These are phyloP conservation scores for Itoplectis maculator DNA, from an alignment of 2,888 invertebrate species.

Conservation along the genomic window DNA sequence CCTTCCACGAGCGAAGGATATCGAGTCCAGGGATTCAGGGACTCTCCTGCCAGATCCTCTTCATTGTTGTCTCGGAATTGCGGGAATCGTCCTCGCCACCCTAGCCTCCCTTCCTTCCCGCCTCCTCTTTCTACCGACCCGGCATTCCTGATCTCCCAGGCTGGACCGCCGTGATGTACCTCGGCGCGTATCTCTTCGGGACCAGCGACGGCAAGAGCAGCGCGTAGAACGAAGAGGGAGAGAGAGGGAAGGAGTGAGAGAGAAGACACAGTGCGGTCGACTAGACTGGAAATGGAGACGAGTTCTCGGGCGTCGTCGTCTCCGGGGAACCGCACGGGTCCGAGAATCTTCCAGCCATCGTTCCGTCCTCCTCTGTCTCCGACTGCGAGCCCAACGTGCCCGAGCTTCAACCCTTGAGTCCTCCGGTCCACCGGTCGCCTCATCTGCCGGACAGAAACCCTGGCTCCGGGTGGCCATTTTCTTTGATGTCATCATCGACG, in stretches of 20 bases:
- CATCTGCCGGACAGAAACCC: not conserved
- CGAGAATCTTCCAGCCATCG: constrained; percentile 22
- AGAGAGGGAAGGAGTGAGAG: too few species aligned
- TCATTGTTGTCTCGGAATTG: constrained; percentile 69
- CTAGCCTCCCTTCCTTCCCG: not conserved
- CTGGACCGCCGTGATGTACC: constrained; percentile 40
- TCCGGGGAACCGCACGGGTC: constrained; percentile 33
- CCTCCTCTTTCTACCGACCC: not conserved
- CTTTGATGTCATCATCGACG: constrained; percentile 37
- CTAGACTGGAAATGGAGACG: constrained; percentile 39
- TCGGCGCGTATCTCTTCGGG: constrained; percentile 50
- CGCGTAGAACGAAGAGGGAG: not conserved
- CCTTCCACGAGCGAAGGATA: constrained; percentile 39
- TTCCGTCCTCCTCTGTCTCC: constrained; percentile 9
- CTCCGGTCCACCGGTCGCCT: not conserved
- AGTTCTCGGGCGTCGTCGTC: constrained; percentile 25
- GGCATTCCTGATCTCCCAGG: constrained; percentile 36
- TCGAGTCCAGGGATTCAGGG: constrained; percentile 55
- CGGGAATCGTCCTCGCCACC: constrained; percentile 55
- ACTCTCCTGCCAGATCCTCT: constrained; percentile 62
- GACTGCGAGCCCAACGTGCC: not conserved
- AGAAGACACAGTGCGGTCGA: constrained; percentile 59
- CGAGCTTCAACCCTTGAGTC: not conserved
- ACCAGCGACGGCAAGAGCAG: constrained; percentile 51
- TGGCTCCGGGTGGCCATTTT: constrained; percentile 3